Evolutionary conservation across 2,888 invertebrate species (phyloP).

Genomic region (Apantesis nais): DNA sequence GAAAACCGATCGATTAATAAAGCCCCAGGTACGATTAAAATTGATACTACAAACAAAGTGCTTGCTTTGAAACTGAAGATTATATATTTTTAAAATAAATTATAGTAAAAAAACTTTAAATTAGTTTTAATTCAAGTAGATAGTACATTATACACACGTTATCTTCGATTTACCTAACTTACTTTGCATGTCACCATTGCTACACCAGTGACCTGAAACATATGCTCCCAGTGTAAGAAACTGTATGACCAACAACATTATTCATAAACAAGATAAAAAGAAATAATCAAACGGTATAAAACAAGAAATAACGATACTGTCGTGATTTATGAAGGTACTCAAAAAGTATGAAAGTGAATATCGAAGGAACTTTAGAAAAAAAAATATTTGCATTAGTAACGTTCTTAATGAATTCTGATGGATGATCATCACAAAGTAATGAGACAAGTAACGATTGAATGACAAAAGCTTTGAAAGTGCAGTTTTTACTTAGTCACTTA

Average conservation of each 20-base stretch:
- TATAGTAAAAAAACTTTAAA: background rate
- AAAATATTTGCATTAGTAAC: constrained; percentile 20
- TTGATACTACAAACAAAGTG: constrained; percentile 16
- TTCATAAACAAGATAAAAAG: too few relatives aligned
- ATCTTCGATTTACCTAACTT: background rate
- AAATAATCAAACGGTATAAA: too few relatives aligned
- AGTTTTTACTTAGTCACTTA: constrained; percentile 48
- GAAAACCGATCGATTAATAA: constrained; percentile 64
- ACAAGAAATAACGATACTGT: background rate
- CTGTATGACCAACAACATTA: too few relatives aligned
- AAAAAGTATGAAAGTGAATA: constrained; percentile 2
- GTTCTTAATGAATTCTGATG: constrained; percentile 26
- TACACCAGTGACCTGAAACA: background rate
- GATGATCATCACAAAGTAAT: constrained; percentile 45
- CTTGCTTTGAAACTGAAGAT: constrained; percentile 5
- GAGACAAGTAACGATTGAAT: too few relatives aligned
- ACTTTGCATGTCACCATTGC: background rate
- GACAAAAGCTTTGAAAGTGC: constrained; percentile 50
- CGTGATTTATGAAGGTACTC: background rate
- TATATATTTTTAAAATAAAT: background rate
- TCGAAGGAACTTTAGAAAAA: constrained; percentile 3
- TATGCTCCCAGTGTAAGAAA: too few relatives aligned
- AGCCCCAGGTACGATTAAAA: constrained; percentile 30
- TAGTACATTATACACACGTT: background rate
- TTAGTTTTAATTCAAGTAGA: background rate